Evolutionary conservation across 2,113 vertebrate species (phyloP).

Genomic region (Periophthalmus modestus): DNA sequence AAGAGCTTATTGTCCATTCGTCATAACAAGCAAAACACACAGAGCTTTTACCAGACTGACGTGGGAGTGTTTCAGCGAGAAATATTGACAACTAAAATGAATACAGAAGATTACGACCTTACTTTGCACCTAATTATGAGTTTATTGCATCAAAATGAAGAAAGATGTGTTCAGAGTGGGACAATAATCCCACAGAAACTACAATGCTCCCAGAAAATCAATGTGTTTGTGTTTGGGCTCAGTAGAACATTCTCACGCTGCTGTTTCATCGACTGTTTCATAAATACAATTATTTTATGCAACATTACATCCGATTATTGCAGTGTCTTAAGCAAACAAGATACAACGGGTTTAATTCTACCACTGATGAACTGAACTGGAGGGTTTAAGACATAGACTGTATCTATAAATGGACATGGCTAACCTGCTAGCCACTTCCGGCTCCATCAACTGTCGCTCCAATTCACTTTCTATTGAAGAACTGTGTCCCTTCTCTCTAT

Average conservation of each 20-base stretch:
- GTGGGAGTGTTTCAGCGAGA: not conserved
- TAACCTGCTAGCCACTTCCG: too few species aligned
- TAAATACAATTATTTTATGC: not conserved
- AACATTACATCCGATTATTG: not conserved
- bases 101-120: not conserved
- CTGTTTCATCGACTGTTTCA: not conserved
- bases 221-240: not conserved
- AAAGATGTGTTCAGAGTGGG: not conserved
- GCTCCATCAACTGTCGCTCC: too few species aligned
- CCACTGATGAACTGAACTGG: too few species aligned
- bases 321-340: not conserved
- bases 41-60: not conserved
- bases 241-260: not conserved
- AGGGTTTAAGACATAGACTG: too few species aligned
- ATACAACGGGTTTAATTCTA: not conserved
- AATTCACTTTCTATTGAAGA: too few species aligned
- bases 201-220: not conserved
- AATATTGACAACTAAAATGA: not conserved
- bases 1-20: not conserved
- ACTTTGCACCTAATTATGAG: not conserved
- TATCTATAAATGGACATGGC: too few species aligned
- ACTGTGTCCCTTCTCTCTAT: too few species aligned
- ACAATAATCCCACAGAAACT: not conserved
- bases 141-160: not conserved
- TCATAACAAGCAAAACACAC: not conserved